Evolutionary conservation across 2,888 invertebrate genomes (phyloP).

Genomic region (Drosophila mimica): DNA sequence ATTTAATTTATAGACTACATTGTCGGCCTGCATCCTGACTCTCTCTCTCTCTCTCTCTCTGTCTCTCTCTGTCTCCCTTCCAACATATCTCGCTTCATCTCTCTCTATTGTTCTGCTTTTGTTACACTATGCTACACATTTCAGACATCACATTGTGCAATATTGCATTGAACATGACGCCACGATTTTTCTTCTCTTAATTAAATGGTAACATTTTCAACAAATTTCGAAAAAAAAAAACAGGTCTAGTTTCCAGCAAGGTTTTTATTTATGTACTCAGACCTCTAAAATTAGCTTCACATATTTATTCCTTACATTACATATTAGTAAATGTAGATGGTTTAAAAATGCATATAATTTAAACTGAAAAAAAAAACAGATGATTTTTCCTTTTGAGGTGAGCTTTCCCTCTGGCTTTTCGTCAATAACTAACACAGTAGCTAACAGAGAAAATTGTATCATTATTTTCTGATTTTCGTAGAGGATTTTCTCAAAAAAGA

Average conservation of each 20-base stretch:
- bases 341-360: not conserved
- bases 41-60: conserved; percentile 2
- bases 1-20: conserved; percentile 66
- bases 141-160: not conserved
- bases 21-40: conserved; percentile 34
- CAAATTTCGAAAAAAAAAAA: not conserved
- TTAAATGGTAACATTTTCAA: not conserved
- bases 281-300: not conserved
- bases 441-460: not conserved
- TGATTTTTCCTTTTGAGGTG: no score
- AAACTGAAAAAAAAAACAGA: no score
- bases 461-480: not conserved
- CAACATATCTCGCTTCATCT: not conserved
- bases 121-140: conserved; percentile 29
- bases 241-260: not conserved
- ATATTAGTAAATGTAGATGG: not conserved
- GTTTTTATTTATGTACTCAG: not conserved
- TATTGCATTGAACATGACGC: not conserved
- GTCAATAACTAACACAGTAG: not conserved
- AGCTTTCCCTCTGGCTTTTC: not conserved
- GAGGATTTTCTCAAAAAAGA: not conserved
- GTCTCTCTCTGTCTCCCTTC: not conserved
- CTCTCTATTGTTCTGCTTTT: not conserved
- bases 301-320: not conserved
- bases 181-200: not conserved